Conservation (phyloP, 2,113 vertebrate genomes). For the Pandion haliaetus region DNA sequence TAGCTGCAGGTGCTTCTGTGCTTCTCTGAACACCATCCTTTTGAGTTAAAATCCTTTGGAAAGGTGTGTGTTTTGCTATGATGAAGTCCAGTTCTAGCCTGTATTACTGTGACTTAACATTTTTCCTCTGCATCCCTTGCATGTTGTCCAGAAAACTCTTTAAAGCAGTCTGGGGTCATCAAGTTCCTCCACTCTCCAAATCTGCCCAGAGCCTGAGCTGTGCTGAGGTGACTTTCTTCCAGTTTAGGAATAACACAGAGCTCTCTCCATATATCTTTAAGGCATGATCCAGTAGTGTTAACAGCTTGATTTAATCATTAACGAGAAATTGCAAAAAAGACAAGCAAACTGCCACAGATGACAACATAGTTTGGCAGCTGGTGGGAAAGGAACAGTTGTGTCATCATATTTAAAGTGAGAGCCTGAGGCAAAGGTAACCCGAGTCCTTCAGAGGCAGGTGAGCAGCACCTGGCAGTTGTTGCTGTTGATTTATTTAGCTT, state of each 20-base stretch:
- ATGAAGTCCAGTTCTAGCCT: neutral
- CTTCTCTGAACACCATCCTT: neutral
- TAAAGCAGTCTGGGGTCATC: neutral
- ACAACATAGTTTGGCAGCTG: neutral
- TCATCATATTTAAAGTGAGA: neutral
- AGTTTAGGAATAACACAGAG: neutral
- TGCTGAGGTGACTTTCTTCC: neutral
- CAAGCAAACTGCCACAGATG: neutral
- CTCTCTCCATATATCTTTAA: neutral
- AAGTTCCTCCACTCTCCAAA: neutral
- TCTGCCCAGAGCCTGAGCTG: neutral
- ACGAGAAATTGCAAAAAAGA: neutral
- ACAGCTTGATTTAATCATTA: neutral
- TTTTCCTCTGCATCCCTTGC: neutral
- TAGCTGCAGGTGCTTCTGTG: neutral
- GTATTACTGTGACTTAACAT: neutral
- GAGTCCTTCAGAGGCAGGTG: neutral
- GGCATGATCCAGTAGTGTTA: neutral
- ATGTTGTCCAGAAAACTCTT: neutral
- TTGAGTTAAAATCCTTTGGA: neutral
- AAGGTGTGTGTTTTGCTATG: neutral
- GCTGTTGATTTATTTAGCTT: neutral
- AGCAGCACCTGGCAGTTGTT: neutral
- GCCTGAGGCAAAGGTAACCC: neutral
- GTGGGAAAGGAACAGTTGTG: neutral